These are phyloP conservation scores for Amphiprion ocellaris DNA, from an alignment of 2,113 vertebrate genomes.

Conservation along the genomic window DNA sequence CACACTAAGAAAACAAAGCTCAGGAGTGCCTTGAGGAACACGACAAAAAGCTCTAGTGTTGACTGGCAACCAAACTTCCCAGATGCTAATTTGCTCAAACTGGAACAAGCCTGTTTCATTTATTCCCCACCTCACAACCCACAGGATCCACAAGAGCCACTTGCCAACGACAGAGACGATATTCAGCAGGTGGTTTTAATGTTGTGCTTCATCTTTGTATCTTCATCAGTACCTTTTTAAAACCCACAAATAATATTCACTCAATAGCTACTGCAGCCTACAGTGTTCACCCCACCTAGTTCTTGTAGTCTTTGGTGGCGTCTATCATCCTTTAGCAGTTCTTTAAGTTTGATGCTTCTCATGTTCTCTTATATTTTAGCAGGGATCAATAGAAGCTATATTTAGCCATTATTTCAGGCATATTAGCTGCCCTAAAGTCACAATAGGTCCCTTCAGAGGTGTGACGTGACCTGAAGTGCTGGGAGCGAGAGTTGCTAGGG, in stretches of 20 bases:
- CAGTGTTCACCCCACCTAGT: neutral
- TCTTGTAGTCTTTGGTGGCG: neutral
- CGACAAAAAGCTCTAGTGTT: too few relatives aligned
- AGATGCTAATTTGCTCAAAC: too few relatives aligned
- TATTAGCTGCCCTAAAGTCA: constrained; percentile 3
- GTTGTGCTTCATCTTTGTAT: neutral
- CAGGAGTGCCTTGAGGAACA: too few relatives aligned
- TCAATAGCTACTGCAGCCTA: neutral
- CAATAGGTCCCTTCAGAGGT: constrained; percentile 31
- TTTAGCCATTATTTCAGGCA: constrained; percentile 14
- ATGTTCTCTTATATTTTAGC: neutral
- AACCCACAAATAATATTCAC: constrained; percentile 1
- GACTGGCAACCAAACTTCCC: too few relatives aligned
- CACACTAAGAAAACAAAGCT: too few relatives aligned
- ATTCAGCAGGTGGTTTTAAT: too few relatives aligned
- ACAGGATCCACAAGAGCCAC: too few relatives aligned
- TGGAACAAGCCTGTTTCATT: too few relatives aligned
- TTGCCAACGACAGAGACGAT: too few relatives aligned
- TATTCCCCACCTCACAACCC: too few relatives aligned
- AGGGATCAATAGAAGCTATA: neutral
- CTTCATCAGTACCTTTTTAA: constrained; percentile 17
- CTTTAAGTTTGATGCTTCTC: neutral
- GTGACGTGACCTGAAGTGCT: constrained; percentile 52
- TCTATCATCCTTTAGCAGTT: neutral
- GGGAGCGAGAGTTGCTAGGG: constrained; percentile 42